Evolutionary conservation across 64 coral and sea anemone genomes (phyloP).

Genomic region (Orbicella faveolata): DNA sequence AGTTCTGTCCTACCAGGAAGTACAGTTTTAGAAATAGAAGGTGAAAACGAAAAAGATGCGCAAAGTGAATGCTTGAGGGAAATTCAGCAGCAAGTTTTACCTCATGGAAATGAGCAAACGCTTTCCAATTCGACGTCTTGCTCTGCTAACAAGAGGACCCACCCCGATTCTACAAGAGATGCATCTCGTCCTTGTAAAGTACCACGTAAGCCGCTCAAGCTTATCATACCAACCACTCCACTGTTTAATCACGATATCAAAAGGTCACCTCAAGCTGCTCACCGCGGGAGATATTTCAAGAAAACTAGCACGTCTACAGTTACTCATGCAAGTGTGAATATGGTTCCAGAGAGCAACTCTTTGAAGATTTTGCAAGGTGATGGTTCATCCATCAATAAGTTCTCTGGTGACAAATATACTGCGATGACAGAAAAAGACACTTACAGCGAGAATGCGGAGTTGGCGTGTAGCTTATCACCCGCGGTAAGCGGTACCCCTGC

Average conservation of each 20-base stretch:
- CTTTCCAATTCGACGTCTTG: not conserved
- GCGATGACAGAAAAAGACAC: not conserved
- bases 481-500: not conserved
- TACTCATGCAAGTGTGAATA: not conserved
- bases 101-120: not conserved
- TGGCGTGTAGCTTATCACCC: too few species aligned
- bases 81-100: not conserved
- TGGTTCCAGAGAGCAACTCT: not conserved
- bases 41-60: not conserved
- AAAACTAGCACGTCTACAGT: not conserved
- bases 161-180: too few species aligned
- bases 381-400: not conserved
- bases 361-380: not conserved
- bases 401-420: not conserved
- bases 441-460: too few species aligned
- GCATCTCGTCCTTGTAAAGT: not conserved
- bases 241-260: not conserved
- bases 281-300: not conserved
- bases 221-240: conserved; percentile 6
- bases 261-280: not conserved
- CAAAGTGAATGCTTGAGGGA: not conserved
- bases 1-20: not conserved
- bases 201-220: not conserved
- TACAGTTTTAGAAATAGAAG: not conserved
- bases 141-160: not conserved